phyloP scores from a whole-genome alignment of 2,888 invertebrate species.

The Pheosia tremula region DNA sequence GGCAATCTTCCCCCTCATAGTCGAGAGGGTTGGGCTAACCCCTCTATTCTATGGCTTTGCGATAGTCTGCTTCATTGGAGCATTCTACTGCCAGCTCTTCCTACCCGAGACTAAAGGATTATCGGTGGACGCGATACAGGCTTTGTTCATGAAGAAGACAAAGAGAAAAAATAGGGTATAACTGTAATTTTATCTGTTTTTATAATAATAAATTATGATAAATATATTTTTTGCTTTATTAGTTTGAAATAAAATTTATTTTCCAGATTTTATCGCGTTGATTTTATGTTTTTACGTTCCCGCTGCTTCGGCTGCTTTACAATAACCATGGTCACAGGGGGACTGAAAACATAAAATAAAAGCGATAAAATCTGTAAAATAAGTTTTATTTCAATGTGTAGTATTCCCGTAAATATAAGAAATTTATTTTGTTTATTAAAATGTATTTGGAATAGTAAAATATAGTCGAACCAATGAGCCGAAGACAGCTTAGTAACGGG shows the following conservation, averaged over 20 bases:
- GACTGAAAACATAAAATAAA: no score
- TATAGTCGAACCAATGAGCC: no score
- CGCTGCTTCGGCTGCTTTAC: no score
- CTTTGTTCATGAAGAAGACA: conserved; percentile 54
- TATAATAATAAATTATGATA: not conserved
- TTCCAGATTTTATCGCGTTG: no score
- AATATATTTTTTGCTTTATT: not conserved
- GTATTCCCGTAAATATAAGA: no score
- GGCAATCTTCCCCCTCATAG: conserved; percentile 65
- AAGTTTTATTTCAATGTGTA: no score
- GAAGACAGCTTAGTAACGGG: no score
- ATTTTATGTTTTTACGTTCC: no score
- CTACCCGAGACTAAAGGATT: conserved; percentile 79
- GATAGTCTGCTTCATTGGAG: conserved; percentile 58
- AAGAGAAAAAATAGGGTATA: conserved; percentile 25
- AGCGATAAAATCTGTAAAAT: no score
- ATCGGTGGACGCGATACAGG: conserved; percentile 66
- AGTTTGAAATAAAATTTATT: not conserved
- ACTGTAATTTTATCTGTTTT: not conserved
- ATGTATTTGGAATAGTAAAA: no score
- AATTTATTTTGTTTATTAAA: no score
- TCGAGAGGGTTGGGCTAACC: conserved; percentile 60
- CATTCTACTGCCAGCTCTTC: conserved; percentile 59
- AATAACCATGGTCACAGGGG: no score
- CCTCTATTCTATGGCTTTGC: conserved; percentile 72